Conservation (phyloP, 2,797 vertebrate species). For the Uromys caudimaculatus region DNA sequence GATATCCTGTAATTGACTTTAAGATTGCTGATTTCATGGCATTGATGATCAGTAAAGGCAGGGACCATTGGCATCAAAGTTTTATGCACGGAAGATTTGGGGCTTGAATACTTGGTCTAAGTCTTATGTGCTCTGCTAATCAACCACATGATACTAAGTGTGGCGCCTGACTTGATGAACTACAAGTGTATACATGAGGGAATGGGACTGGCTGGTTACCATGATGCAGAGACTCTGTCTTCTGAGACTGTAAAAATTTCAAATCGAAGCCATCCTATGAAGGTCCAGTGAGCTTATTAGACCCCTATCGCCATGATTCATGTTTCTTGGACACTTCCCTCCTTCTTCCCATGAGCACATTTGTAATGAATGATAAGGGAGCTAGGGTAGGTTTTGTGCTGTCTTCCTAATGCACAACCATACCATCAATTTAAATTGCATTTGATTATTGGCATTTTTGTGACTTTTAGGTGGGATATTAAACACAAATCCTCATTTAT, state of each 20-base stretch:
- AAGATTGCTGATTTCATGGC: slow-evolving; percentile 21
- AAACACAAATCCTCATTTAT: slow-evolving; percentile 41
- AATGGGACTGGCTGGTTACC: not conserved
- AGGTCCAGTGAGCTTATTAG: slow-evolving; percentile 34
- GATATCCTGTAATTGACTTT: slow-evolving; percentile 8
- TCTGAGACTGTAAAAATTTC: not conserved
- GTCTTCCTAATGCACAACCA: slow-evolving; percentile 27
- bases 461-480: slow-evolving; percentile 38
- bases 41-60: not conserved
- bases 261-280: slow-evolving; percentile 46
- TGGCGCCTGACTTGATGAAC: not conserved
- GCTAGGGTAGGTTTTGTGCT: slow-evolving; percentile 26
- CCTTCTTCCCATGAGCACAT: slow-evolving; percentile 15
- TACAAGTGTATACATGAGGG: not conserved
- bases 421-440: slow-evolving; percentile 39
- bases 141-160: not conserved
- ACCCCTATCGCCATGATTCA: slow-evolving; percentile 52
- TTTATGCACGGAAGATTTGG: not conserved
- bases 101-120: not conserved
- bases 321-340: slow-evolving; percentile 32
- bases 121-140: not conserved
- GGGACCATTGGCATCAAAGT: not conserved
- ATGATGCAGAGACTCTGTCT: not conserved
- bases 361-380: slow-evolving; percentile 46
- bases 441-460: slow-evolving; percentile 57